phyloP scores from a whole-genome alignment of 2,113 vertebrate species.

The Neopipo cinnamomea region DNA sequence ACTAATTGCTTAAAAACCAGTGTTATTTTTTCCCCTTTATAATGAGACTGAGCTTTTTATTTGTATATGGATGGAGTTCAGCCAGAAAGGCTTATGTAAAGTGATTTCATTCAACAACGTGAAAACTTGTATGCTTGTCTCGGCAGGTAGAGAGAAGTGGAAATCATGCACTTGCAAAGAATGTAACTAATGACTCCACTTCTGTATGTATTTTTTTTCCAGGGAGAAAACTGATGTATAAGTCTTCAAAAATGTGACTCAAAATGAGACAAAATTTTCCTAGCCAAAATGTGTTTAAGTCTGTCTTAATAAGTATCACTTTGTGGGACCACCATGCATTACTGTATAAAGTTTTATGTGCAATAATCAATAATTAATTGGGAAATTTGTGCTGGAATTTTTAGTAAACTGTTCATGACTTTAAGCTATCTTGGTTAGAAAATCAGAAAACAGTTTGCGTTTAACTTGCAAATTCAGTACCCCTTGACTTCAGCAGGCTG shows the following conservation, averaged over 20 bases:
- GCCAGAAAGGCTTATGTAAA: slow-evolving; percentile 53
- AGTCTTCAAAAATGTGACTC: not conserved
- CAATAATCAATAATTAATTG: not conserved
- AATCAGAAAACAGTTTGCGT: not conserved
- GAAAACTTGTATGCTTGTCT: not conserved
- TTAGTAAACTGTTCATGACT: not conserved
- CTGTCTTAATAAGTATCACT: not conserved
- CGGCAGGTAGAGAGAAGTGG: slow-evolving; percentile 27
- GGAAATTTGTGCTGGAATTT: not conserved
- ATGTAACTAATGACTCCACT: not conserved
- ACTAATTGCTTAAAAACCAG: slow-evolving; percentile 1
- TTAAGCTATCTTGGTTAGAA: not conserved
- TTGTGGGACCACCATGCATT: not conserved
- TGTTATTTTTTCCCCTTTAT: not conserved
- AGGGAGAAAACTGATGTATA: not conserved
- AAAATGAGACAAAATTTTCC: slow-evolving; percentile 7
- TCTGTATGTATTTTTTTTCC: not conserved
- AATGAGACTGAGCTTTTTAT: slow-evolving; percentile 15
- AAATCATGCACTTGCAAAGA: slow-evolving; percentile 29
- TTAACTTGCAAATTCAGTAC: not conserved
- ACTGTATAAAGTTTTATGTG: not conserved
- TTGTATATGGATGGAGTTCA: not conserved
- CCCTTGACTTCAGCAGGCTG: not conserved
- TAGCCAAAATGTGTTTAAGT: not conserved
- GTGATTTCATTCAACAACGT: slow-evolving; percentile 31